Base-by-base conservation (phyloP, 2,113 vertebrate genomes). In the Ptilorrhoa leucosticta region DNA sequence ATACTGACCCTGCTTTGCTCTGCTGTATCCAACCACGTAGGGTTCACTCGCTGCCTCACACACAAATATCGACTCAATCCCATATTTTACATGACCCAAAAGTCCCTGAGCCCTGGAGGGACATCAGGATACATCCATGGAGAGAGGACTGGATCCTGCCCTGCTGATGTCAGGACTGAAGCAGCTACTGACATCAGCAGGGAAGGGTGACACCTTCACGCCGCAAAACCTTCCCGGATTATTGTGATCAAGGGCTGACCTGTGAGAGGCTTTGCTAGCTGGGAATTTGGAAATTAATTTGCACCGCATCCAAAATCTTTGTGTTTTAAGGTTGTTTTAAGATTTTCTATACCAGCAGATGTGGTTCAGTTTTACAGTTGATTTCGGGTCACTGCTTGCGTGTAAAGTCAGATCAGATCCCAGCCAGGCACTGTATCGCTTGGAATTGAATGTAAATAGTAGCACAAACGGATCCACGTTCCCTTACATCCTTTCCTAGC, bases 21-120 rank as follows among this genome's bases (percentile, higher is more conserved):
- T 18, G 63, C 91, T n/a, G 1, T 30, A 19, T 48, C 35, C 6
- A 7, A 4, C 26, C 22, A 30, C 4, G 0, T 0, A 1, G 37
- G 50, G 1, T 39, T n/a, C 2, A 0, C 10, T 31, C 0, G 0
- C 50, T 39, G 48, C 69, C 65, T 37, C 37, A 1, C 27, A 11
- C 58, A 20, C 48, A 24, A 3, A 5, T 26, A 15, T 17, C 9
- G 2, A 4, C 85, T 85, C 64, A 4, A 0, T 18, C 40, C 1
- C 66, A 8, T 8, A 2, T 57, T 83, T 76, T 47, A 7, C 17
- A 5, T 3, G 16, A 10, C 39, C 26, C 4, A 13, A 68, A 68
- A 48, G 9, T 20, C 53, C 73, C 50, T 2, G 37, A 79, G n/a
- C 61, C 39, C 35, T 58, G 48, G 7, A 48, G 57, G 57, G 60